Percentiles rank a stretch among this genome's conserved stretches.
These are phyloP conservation scores for Mythimna ferrago DNA, from an alignment of 2,888 invertebrate species.

Conservation along the genomic window DNA sequence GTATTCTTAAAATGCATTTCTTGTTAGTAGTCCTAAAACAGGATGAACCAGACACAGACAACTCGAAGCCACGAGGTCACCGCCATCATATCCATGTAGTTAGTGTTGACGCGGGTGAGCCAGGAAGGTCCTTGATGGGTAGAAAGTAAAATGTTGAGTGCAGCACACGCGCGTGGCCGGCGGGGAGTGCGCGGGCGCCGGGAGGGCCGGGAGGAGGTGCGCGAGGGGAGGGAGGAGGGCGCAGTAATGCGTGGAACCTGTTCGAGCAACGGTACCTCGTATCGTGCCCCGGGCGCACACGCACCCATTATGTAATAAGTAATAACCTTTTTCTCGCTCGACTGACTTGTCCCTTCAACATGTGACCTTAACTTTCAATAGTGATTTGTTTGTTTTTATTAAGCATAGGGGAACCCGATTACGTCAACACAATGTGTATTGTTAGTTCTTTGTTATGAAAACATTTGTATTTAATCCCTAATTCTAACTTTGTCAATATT, in stretches of 20 bases:
- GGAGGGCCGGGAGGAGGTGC: constrained; percentile 31
- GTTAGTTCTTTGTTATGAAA: background rate
- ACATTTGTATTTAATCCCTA: background rate
- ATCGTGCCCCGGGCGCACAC: constrained; percentile 82
- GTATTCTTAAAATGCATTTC: constrained; percentile 3
- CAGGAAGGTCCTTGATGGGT: constrained; percentile 87
- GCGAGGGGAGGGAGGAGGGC: constrained; percentile 59
- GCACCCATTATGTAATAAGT: constrained; percentile 90
- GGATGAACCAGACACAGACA: background rate
- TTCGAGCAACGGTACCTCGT: constrained; percentile 87
- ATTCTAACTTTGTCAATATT: background rate
- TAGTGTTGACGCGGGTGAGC: constrained; percentile 66
- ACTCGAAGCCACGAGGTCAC: constrained; percentile 21
- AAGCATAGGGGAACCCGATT: constrained; percentile 29
- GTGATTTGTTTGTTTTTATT: constrained; percentile 59
- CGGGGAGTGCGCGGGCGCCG: constrained; percentile 59
- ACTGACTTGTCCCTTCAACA: constrained; percentile 70
- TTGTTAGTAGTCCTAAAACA: background rate
- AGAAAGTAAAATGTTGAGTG: constrained; percentile 88
- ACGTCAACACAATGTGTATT: background rate
- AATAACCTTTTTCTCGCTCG: constrained; percentile 86
- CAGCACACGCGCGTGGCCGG: constrained; percentile 74
- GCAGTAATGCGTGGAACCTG: constrained; percentile 83
- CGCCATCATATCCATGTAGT: constrained; percentile 34
- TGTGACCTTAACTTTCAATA: constrained; percentile 64